Evolutionary conservation across 2,113 vertebrate species (phyloP), one percentile per base, ranked within the genome.

Genomic region (Bos indicus): DNA sequence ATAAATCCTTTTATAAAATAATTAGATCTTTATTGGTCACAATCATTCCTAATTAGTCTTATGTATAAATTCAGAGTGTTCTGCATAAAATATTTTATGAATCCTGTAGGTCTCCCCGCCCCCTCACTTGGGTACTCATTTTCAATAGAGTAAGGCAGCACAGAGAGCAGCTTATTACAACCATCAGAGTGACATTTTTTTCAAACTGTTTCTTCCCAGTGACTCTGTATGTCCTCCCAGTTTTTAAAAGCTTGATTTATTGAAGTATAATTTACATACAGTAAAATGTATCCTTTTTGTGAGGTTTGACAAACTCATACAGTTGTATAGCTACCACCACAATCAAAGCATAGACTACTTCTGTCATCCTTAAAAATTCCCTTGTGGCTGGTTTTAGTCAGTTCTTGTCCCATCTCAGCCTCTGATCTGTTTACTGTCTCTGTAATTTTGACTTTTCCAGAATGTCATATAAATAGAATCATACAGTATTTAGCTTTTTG

Each of bases 51-150:
- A 48, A 94, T 88, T 59, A 94, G 52, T 71, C 43, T 93, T 90
- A 64, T 16, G 14, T 51, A 81, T 85, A 95, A 97, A 91, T 94
- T 21, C 36, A 92, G 23, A 90, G 21, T 91, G 81, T 94, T 95
- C 25, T 71, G 46, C 19, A 25, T 90, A 33, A 40, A 94, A 15
- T 67, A 57, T 94, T 54, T 89, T 62, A 25, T 52, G 33, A 96
- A 62, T 86, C 16, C 40, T 12, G 30, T 16, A 89, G 71, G 43
- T 51, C 43, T 81, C n/a, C 7, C 84, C 8, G 12, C 11, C 19
- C 6, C 46, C 16, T 92, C n/a, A 85, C 60, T 86, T 94, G 56
- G 57, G n/a, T 91, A 67, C 88, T 83, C 4, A 80, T 93, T 97
- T 96, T 85, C 17, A 80, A 1, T 84, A 90, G 46, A 19, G 2